phyloP scores from a whole-genome alignment of 2,888 invertebrate genomes.

The Pocota personata region DNA sequence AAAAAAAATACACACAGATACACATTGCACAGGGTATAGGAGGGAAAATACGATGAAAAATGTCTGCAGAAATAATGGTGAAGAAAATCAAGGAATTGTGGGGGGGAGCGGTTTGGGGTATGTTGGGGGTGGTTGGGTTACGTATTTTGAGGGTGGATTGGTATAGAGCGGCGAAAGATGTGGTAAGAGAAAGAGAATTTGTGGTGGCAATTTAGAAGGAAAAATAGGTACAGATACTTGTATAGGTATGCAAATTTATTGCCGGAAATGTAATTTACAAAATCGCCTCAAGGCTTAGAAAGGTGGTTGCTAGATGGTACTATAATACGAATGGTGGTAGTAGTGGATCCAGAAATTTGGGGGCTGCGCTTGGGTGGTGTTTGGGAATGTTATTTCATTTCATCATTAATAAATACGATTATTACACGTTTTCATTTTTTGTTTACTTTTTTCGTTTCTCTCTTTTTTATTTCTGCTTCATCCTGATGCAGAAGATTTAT shows the following conservation, averaged over 20 bases:
- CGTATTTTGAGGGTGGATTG: slow-evolving; percentile 7
- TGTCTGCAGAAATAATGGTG: slow-evolving; percentile 70
- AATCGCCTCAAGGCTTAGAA: slow-evolving; percentile 79
- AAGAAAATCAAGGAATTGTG: slow-evolving; percentile 52
- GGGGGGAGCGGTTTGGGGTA: background rate
- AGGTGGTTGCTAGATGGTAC: slow-evolving; percentile 51
- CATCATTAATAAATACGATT: slow-evolving; percentile 71
- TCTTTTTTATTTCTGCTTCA: background rate
- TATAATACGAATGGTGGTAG: background rate
- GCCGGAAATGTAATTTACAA: slow-evolving; percentile 83
- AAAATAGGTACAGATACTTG: slow-evolving; percentile 73
- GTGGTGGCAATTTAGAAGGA: slow-evolving; percentile 81
- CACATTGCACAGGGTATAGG: background rate
- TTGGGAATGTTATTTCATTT: slow-evolving; percentile 64
- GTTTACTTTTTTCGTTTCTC: slow-evolving; percentile 5
- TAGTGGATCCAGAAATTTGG: background rate
- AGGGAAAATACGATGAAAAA: slow-evolving; percentile 63
- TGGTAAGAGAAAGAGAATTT: slow-evolving; percentile 52
- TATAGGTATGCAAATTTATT: slow-evolving; percentile 82
- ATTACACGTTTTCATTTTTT: slow-evolving; percentile 44
- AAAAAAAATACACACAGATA: slow-evolving; percentile 16
- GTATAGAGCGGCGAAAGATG: slow-evolving; percentile 9
- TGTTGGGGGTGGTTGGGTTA: slow-evolving; percentile 51
- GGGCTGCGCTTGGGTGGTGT: slow-evolving; percentile 24
- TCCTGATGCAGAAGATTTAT: slow-evolving; percentile 47